A percentile compares a stretch with the other conserved stretches of the same genome.
These are phyloP conservation scores for Fopius arisanus DNA, from an alignment of 1,140 invertebrate genomes.

Conservation along the genomic window DNA sequence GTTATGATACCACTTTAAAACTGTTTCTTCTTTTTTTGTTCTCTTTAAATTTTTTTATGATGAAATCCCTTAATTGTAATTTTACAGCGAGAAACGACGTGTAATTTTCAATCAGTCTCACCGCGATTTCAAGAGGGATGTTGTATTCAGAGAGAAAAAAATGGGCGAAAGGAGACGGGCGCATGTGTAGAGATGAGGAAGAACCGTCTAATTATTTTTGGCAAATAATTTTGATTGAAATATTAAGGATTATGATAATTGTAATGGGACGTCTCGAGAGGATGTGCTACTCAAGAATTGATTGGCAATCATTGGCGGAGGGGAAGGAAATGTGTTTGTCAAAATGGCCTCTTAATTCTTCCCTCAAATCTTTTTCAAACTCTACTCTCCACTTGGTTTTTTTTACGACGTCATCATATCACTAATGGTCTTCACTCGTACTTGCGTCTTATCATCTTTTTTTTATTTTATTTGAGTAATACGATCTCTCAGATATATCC, in stretches of 20 bases:
- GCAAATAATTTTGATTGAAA: neutral
- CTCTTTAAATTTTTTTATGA: slow-evolving; percentile 1
- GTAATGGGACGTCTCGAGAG: neutral
- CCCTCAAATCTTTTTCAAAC: neutral
- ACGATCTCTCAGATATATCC: neutral
- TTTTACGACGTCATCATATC: neutral
- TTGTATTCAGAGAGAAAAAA: neutral
- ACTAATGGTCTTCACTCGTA: slow-evolving; percentile 7
- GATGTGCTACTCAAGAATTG: neutral
- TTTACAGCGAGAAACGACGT: slow-evolving; percentile 32
- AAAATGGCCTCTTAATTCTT: neutral
- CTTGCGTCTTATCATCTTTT: neutral
- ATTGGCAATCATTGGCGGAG: neutral
- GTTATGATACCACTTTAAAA: slow-evolving; percentile 17
- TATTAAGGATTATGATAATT: neutral
- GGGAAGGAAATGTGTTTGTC: neutral
- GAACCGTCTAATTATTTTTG: slow-evolving; percentile 19
- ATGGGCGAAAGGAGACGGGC: neutral
- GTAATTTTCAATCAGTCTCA: slow-evolving; percentile 32
- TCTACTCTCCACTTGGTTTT: neutral
- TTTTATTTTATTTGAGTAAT: slow-evolving; percentile 2
- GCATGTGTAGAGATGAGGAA: slow-evolving; percentile 10
- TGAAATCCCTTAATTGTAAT: slow-evolving; percentile 33
- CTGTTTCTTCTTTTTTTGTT: slow-evolving; percentile 11
- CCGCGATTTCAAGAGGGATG: slow-evolving; percentile 1